Conservation (phyloP, 2,113 vertebrate species). For the Leucosticte australis region DNA sequence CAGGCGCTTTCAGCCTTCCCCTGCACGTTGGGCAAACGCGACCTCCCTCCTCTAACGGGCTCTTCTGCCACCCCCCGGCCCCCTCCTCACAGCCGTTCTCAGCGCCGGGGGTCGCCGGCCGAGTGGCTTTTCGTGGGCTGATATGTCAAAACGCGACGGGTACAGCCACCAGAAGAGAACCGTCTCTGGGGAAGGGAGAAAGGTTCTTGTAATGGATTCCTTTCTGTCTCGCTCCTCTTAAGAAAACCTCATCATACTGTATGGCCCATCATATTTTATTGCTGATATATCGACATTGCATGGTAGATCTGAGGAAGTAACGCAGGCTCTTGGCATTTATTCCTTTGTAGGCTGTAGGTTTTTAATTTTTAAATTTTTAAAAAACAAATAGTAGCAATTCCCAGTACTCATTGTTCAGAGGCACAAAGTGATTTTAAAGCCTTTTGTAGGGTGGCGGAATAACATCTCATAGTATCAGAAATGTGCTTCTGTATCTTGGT, state of each 20-base stretch:
- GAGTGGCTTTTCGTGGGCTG: not conserved
- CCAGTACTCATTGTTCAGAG: not conserved
- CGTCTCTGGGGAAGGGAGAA: not conserved
- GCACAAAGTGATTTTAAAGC: conserved; percentile 17
- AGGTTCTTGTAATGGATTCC: not conserved
- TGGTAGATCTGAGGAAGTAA: not conserved
- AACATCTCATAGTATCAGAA: not conserved
- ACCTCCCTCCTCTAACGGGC: not conserved
- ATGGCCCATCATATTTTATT: not conserved
- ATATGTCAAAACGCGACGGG: not conserved
- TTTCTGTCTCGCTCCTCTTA: not conserved
- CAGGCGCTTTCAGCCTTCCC: not conserved
- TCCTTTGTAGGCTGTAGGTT: not conserved
- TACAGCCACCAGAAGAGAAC: not conserved
- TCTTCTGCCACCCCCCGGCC: not conserved
- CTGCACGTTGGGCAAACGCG: not conserved
- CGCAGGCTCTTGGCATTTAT: not conserved
- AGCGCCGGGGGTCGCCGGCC: not conserved
- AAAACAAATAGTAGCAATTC: conserved; percentile 1
- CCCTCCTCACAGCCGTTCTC: not conserved
- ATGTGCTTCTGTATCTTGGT: not conserved
- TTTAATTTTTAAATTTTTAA: no score
- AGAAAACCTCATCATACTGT: not conserved
- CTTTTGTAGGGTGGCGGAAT: not conserved
- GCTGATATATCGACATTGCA: not conserved